Evolutionary conservation across 2,888 invertebrate species (phyloP).

Genomic region (Drosophila histrio): DNA sequence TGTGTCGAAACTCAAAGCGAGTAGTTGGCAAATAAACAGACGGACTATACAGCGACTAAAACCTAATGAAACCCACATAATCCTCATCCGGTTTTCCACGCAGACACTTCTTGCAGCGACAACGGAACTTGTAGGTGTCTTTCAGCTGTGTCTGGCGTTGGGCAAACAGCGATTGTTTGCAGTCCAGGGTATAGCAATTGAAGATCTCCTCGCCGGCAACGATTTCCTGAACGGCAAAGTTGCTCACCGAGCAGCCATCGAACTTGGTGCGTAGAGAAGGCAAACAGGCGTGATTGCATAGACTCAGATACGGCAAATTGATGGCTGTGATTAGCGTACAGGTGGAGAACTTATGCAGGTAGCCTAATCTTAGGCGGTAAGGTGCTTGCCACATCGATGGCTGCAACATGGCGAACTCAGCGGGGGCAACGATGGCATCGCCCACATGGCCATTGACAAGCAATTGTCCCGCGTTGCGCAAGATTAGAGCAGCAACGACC

Average conservation of each 20-base stretch:
- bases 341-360: slow-evolving; percentile 65
- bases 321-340: slow-evolving; percentile 88
- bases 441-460: slow-evolving; percentile 90
- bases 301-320: slow-evolving; percentile 93
- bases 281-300: slow-evolving; percentile 97
- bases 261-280: slow-evolving; percentile 92
- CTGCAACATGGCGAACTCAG: slow-evolving; percentile 54
- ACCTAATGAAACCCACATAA: slow-evolving; percentile 75
- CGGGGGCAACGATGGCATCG: slow-evolving; percentile 80
- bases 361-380: slow-evolving; percentile 62
- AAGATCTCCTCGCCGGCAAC: slow-evolving; percentile 89
- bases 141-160: slow-evolving; percentile 87
- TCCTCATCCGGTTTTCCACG: slow-evolving; percentile 49
- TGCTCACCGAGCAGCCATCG: slow-evolving; percentile 88
- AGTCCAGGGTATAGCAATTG: slow-evolving; percentile 94
- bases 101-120: slow-evolving; percentile 89
- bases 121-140: slow-evolving; percentile 91
- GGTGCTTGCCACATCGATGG: slow-evolving; percentile 71
- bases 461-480: slow-evolving; percentile 92
- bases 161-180: slow-evolving; percentile 86
- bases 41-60: too few species aligned
- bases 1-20: too few species aligned
- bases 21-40: too few species aligned
- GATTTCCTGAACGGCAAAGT: slow-evolving; percentile 88
- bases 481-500: slow-evolving; percentile 87